Evolutionary conservation across 2,888 invertebrate species (phyloP).

Genomic region (Eilema sororculum): DNA sequence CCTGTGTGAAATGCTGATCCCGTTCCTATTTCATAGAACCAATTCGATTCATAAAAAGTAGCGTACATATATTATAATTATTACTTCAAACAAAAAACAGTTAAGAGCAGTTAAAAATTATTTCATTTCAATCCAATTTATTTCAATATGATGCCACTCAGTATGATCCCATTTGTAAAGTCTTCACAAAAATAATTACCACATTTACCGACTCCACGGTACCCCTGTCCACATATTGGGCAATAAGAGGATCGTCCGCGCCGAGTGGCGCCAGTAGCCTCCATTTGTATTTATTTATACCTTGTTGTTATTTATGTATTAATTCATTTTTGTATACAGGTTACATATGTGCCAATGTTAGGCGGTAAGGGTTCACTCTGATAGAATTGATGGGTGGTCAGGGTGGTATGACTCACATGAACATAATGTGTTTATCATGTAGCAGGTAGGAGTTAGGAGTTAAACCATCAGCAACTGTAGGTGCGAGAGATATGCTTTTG

Average conservation of each 20-base stretch:
- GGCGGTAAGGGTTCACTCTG: background rate
- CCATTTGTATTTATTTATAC: slow-evolving; percentile 84
- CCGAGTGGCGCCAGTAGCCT: slow-evolving; percentile 85
- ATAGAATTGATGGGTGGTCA: slow-evolving; percentile 1
- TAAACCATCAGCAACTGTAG: background rate
- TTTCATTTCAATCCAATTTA: too few relatives aligned
- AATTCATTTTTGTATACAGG: slow-evolving; percentile 74
- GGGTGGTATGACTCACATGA: background rate
- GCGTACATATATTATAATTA: too few relatives aligned
- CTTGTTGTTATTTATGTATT: slow-evolving; percentile 82
- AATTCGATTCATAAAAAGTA: too few relatives aligned
- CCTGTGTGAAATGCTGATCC: too few relatives aligned
- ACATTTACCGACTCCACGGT: slow-evolving; percentile 53
- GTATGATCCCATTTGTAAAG: too few relatives aligned
- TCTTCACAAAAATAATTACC: background rate
- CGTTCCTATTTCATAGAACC: too few relatives aligned
- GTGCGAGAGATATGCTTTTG: too few relatives aligned
- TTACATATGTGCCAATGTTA: slow-evolving; percentile 49
- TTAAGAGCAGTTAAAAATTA: too few relatives aligned
- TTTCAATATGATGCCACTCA: too few relatives aligned
- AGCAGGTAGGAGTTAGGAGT: background rate
- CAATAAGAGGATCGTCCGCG: slow-evolving; percentile 80
- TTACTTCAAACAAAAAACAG: too few relatives aligned
- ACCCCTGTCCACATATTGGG: slow-evolving; percentile 64
- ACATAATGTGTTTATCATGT: background rate